phyloP scores from a whole-genome alignment of 1,140 invertebrate genomes.

The Neocloeon triangulifer region DNA sequence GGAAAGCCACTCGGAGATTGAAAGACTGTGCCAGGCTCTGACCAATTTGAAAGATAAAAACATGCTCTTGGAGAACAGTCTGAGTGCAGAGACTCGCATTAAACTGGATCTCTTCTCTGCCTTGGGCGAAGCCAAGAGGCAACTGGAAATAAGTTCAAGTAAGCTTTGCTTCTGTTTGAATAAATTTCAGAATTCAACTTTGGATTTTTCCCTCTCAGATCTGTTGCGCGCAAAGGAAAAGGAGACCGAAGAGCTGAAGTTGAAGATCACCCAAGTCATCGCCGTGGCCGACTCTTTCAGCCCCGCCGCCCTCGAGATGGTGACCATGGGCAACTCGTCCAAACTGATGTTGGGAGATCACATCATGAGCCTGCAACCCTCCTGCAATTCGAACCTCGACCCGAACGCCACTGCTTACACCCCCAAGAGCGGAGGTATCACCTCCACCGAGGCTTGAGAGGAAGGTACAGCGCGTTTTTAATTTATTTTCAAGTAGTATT shows the following conservation, averaged over 20 bases:
- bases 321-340: slow-evolving; percentile 22
- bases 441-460: no score
- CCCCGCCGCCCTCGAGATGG: slow-evolving; percentile 14
- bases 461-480: no score
- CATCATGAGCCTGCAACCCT: slow-evolving; percentile 6
- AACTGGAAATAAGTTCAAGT: slow-evolving; percentile 83
- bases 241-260: slow-evolving; percentile 75
- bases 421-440: slow-evolving; percentile 33
- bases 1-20: slow-evolving; percentile 52
- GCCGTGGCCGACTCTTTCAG: slow-evolving; percentile 50
- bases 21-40: slow-evolving; percentile 58
- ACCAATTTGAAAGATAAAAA: slow-evolving; percentile 70
- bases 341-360: slow-evolving; percentile 24
- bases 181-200: background rate
- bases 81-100: slow-evolving; percentile 85
- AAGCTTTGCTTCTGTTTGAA: slow-evolving; percentile 15
- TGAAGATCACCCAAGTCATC: slow-evolving; percentile 73
- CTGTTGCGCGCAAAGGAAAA: slow-evolving; percentile 60
- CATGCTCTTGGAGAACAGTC: slow-evolving; percentile 66
- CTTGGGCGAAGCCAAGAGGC: slow-evolving; percentile 79
- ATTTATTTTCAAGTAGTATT: no score
- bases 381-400: slow-evolving; percentile 45
- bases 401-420: slow-evolving; percentile 83
- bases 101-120: slow-evolving; percentile 93
- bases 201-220: slow-evolving; percentile 24